These are phyloP conservation scores for Chionis minor DNA, from an alignment of 2,113 vertebrate species.

Conservation along the genomic window DNA sequence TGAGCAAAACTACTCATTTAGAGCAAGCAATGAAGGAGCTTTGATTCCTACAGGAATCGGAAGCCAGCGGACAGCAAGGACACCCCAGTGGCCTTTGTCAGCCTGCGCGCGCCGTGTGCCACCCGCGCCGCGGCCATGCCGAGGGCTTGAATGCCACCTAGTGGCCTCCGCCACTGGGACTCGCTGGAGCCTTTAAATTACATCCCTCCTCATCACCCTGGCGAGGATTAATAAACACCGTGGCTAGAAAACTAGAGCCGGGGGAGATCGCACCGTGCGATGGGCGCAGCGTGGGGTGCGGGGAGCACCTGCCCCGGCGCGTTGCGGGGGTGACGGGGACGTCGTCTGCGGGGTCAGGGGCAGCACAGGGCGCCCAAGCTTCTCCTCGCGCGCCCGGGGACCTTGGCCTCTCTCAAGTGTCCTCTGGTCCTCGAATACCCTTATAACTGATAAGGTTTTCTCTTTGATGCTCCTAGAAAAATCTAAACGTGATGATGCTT, in stretches of 20 bases:
- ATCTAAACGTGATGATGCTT: neutral
- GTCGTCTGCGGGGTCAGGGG: neutral
- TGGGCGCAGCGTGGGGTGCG: fast-evolving
- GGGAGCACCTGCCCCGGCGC: fast-evolving
- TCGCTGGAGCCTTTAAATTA: fast-evolving
- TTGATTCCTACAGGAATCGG: neutral
- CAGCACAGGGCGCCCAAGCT: fast-evolving
- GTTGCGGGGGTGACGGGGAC: fast-evolving
- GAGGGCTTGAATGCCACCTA: conserved; percentile 58
- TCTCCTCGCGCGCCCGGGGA: neutral
- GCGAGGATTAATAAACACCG: neutral
- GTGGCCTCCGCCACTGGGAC: neutral
- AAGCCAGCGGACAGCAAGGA: fast-evolving
- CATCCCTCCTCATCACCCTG: neutral
- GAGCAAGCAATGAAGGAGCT: neutral
- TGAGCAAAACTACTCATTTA: neutral
- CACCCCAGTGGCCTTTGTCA: neutral
- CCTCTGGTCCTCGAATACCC: neutral
- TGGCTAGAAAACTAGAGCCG: neutral
- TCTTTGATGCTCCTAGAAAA: neutral
- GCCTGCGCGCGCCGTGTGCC: fast-evolving
- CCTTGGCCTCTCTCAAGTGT: neutral
- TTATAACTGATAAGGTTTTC: neutral
- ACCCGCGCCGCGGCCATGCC: neutral
- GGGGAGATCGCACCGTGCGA: fast-evolving